Evolutionary conservation across 2,113 vertebrate genomes (phyloP).

Genomic region (Sander vitreus): DNA sequence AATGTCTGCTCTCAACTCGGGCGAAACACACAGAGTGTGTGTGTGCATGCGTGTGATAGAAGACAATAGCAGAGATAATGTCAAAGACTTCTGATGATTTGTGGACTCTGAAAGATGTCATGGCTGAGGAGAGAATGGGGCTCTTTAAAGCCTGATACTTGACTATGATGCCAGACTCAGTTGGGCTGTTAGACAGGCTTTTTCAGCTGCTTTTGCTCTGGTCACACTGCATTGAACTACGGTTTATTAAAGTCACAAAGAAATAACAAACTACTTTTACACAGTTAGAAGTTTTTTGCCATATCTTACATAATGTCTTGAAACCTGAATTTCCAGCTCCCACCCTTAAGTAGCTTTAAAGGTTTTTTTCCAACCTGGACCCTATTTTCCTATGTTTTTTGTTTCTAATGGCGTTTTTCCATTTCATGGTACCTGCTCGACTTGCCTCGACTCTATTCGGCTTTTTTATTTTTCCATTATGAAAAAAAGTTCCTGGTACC

Average conservation of each 20-base stretch:
- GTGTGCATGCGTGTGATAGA: conserved; percentile 33
- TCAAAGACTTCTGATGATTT: conserved; percentile 65
- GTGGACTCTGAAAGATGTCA: conserved; percentile 48
- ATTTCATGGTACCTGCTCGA: too few relatives aligned
- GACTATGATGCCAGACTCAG: conserved; percentile 51
- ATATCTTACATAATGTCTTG: background rate
- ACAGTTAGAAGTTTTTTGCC: background rate
- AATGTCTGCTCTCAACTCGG: conserved; percentile 77
- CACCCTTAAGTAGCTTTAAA: background rate
- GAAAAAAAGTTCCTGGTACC: too few relatives aligned
- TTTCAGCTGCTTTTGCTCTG: conserved; percentile 16
- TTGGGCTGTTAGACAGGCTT: conserved; percentile 33
- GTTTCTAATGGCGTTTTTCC: too few relatives aligned
- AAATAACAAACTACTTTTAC: background rate
- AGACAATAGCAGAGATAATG: conserved; percentile 68
- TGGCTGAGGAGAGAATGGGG: conserved; percentile 55
- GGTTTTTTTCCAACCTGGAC: too few relatives aligned
- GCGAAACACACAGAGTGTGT: conserved; percentile 53
- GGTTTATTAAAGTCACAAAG: conserved; percentile 7
- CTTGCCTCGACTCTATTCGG: too few relatives aligned
- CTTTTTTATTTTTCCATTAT: too few relatives aligned
- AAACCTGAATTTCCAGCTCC: background rate
- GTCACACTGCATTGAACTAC: conserved; percentile 19
- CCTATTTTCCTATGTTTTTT: too few relatives aligned
- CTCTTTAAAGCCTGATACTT: conserved; percentile 37